Conservation (phyloP, 2,797 vertebrate species). For the Fringilla coelebs region DNA sequence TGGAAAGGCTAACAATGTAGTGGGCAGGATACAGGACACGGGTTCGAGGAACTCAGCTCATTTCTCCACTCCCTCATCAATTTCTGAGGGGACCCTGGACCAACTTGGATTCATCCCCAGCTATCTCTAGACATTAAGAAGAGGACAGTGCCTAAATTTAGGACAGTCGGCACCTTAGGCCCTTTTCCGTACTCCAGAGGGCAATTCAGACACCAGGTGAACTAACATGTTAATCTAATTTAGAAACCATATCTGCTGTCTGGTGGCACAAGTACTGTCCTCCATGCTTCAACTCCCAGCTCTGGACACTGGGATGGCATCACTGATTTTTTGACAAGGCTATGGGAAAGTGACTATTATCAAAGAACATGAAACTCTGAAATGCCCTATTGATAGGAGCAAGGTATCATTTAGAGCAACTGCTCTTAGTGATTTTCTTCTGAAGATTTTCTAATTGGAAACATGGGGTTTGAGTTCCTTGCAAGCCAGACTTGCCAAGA, state of each 20-base stretch:
- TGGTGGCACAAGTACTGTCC: background rate
- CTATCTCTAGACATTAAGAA: background rate
- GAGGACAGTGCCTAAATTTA: background rate
- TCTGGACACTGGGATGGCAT: background rate
- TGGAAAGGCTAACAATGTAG: background rate
- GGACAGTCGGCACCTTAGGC: background rate
- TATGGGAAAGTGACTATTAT: background rate
- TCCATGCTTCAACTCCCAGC: background rate
- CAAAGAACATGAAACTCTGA: background rate
- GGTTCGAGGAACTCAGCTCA: background rate
- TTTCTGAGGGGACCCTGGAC: background rate
- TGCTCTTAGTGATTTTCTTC: background rate
- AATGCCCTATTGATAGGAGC: background rate
- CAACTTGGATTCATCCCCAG: background rate
- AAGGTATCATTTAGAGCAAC: background rate
- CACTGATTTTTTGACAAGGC: background rate
- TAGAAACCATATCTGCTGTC: background rate
- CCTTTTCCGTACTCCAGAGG: background rate
- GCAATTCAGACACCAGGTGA: background rate
- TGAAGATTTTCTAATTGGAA: background rate
- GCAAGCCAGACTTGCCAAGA: constrained; percentile 5
- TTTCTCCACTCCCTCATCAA: background rate
- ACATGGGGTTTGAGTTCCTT: background rate
- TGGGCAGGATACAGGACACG: accelerated
- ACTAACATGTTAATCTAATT: background rate